phyloP scores from a whole-genome alignment of 2,797 vertebrate species.

The Typhlichthys eigenmanni region DNA sequence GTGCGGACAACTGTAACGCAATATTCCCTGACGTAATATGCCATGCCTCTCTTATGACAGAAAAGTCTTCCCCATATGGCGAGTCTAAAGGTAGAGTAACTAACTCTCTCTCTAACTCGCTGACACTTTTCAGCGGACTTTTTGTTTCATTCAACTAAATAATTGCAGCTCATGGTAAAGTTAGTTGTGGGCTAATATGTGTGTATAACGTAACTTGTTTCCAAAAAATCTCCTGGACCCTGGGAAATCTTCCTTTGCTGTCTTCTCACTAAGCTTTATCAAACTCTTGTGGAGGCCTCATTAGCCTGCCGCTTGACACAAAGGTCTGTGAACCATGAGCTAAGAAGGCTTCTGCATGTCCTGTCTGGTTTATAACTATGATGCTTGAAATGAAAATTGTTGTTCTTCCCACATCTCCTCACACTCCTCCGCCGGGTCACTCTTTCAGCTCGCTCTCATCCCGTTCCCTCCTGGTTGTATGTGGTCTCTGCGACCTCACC shows the following conservation, averaged over 20 bases:
- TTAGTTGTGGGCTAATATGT: not conserved
- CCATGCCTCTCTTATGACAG: constrained; percentile 41
- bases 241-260: not conserved
- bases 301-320: constrained; percentile 38
- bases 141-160: constrained; percentile 10
- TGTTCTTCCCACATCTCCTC: constrained; percentile 14
- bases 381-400: constrained; percentile 19
- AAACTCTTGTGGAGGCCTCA: constrained; percentile 25
- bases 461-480: constrained; percentile 23
- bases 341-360: constrained; percentile 19
- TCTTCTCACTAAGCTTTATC: constrained; percentile 14
- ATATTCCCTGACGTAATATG: constrained; percentile 65
- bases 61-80: constrained; percentile 39
- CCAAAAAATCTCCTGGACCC: not conserved
- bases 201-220: too few species aligned
- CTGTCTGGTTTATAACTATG: constrained; percentile 25
- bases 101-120: constrained; percentile 18
- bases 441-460: constrained; percentile 13
- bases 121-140: constrained; percentile 1
- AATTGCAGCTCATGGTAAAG: not conserved
- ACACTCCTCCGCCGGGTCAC: not conserved
- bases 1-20: constrained; percentile 51
- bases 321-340: constrained; percentile 34
- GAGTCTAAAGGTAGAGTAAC: constrained; percentile 19
- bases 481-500: constrained; percentile 56